Evolutionary conservation across 2,888 invertebrate genomes (phyloP).

Genomic region (Rhingia rostrata): DNA sequence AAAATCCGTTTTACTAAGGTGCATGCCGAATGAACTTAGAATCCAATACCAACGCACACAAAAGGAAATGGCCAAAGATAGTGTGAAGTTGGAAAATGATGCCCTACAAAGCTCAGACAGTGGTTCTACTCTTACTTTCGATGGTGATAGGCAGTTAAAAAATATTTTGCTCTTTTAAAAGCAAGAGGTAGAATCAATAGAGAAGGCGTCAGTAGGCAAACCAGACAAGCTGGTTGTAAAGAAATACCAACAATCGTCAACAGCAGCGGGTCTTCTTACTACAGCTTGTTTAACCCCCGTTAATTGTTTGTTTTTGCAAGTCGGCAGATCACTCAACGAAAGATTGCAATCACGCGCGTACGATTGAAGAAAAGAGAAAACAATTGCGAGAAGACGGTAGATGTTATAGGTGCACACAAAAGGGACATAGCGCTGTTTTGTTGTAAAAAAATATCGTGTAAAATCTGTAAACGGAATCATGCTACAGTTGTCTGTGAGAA

Average conservation of each 20-base stretch:
- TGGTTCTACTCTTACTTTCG: constrained; percentile 24
- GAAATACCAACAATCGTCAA: constrained; percentile 12
- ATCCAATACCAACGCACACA: constrained; percentile 14
- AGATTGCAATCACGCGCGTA: neutral
- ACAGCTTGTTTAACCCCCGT: neutral
- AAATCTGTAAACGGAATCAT: too few species aligned
- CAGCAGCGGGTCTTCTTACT: constrained; percentile 17
- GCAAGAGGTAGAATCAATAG: constrained; percentile 9
- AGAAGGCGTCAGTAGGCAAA: neutral
- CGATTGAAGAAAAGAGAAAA: neutral
- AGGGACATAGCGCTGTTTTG: too few species aligned
- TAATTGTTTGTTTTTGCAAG: neutral
- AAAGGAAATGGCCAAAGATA: neutral
- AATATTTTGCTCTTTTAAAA: constrained; percentile 17
- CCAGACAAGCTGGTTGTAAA: neutral
- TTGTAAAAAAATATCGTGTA: too few species aligned
- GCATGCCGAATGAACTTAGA: constrained; percentile 21
- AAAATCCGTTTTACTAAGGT: too few species aligned
- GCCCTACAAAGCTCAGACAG: constrained; percentile 1
- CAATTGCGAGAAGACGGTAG: too few species aligned
- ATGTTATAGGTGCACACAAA: too few species aligned
- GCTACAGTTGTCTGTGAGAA: neutral
- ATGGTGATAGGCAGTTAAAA: constrained; percentile 29
- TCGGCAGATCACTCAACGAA: neutral
- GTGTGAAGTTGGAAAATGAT: neutral